phyloP scores from a whole-genome alignment of 2,888 invertebrate genomes.

The Sphaeridia pumilis region DNA sequence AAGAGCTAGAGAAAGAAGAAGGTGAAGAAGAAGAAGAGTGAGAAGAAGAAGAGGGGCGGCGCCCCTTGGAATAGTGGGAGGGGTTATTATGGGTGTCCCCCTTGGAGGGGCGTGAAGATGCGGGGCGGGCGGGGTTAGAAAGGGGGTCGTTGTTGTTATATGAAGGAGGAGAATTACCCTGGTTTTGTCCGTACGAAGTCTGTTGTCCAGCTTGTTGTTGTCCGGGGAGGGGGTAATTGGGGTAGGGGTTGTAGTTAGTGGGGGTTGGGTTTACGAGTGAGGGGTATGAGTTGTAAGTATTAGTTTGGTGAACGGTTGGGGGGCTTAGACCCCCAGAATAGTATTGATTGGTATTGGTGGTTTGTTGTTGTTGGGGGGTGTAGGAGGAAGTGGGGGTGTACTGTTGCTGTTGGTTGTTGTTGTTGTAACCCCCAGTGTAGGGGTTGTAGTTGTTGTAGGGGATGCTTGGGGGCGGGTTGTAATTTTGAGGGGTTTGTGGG shows the following conservation, averaged over 20 bases:
- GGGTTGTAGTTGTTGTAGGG: background rate
- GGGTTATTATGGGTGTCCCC: background rate
- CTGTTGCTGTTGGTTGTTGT: background rate
- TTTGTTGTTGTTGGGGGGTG: background rate
- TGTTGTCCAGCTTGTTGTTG: background rate
- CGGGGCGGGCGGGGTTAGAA: background rate
- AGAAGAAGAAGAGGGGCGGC: background rate
- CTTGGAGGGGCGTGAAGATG: background rate
- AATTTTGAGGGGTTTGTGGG: background rate
- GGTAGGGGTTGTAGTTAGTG: conserved; percentile 5
- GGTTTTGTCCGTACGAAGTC: background rate
- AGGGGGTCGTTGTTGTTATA: background rate
- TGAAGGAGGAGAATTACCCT: background rate
- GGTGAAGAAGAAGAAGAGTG: background rate
- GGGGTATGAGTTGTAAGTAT: conserved; percentile 1
- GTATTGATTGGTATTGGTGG: background rate
- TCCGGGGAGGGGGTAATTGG: background rate
- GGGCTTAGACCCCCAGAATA: background rate
- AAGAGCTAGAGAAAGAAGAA: background rate
- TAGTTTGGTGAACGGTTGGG: background rate
- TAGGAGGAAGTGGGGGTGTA: background rate
- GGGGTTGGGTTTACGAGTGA: background rate
- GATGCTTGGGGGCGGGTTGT: background rate
- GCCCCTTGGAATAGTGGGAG: background rate
- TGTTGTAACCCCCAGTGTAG: background rate